A percentile compares a stretch with the other conserved stretches of the same genome.
These are phyloP conservation scores for Blera fallax DNA, from an alignment of 2,888 invertebrate species.

Conservation along the genomic window DNA sequence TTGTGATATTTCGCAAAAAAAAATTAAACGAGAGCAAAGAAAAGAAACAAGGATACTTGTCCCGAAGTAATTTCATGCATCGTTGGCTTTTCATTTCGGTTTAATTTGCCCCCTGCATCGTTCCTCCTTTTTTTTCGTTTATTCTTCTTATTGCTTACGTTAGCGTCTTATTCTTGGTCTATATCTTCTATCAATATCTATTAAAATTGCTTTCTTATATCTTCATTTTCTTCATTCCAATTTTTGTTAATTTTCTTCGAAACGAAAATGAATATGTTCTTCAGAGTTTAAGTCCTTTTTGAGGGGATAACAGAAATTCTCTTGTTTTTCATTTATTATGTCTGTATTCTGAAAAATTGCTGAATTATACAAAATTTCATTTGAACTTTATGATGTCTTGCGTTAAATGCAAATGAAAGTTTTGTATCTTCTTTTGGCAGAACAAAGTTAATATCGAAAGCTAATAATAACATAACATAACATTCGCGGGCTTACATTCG, in stretches of 20 bases:
- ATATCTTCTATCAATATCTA: conserved; percentile 42
- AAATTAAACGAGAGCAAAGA: neutral
- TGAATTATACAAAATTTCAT: neutral
- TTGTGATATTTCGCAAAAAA: conserved; percentile 34
- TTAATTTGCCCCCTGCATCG: conserved; percentile 78
- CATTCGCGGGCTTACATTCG: no score
- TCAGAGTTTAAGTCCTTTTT: neutral
- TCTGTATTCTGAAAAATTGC: neutral
- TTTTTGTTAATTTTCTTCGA: conserved; percentile 16
- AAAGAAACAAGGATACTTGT: conserved; percentile 48
- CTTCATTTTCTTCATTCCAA: conserved; percentile 10
- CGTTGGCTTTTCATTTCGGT: conserved; percentile 80
- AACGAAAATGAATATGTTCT: neutral
- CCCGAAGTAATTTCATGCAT: conserved; percentile 79
- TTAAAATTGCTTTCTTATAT: conserved; percentile 27
- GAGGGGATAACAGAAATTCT: neutral
- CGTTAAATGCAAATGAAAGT: no score
- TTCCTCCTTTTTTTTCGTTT: neutral
- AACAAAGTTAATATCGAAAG: no score
- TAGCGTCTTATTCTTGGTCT: conserved; percentile 24
- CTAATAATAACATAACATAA: no score
- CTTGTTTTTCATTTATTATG: neutral
- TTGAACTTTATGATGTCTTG: neutral
- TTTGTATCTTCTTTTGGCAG: neutral
- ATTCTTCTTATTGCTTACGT: conserved; percentile 38